These are phyloP conservation scores for Littorina saxatilis DNA, from an alignment of 1,140 invertebrate species.

Conservation along the genomic window DNA sequence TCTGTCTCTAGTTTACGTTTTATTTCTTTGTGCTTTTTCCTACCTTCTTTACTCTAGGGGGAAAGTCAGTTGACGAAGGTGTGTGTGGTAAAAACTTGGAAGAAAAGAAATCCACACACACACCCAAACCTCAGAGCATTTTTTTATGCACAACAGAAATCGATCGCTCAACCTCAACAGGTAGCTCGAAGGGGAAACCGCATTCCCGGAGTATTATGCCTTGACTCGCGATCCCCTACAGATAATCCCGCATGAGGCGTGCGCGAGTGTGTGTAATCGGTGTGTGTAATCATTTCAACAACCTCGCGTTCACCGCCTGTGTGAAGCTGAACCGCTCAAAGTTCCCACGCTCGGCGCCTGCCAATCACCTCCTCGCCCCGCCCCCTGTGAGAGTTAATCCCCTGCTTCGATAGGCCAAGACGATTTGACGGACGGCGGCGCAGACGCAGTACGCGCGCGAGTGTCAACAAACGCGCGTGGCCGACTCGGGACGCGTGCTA, in stretches of 20 bases:
- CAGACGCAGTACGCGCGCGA: not conserved
- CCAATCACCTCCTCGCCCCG: not conserved
- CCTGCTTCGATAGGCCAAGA: not conserved
- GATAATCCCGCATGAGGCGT: not conserved
- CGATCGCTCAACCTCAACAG: no score
- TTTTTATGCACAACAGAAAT: no score
- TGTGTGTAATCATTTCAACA: conserved; percentile 4
- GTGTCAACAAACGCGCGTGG: conserved; percentile 9
- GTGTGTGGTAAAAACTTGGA: no score
- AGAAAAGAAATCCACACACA: no score
- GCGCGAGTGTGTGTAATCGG: conserved; percentile 12
- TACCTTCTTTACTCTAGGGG: no score
- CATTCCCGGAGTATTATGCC: no score
- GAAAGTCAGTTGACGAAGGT: no score
- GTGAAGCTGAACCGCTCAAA: not conserved
- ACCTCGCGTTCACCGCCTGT: not conserved
- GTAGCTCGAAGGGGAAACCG: no score
- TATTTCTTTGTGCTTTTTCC: no score
- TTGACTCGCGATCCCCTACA: no score
- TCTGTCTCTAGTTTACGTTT: no score
- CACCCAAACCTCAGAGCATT: no score
- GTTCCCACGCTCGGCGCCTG: not conserved
- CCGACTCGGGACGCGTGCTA: not conserved
- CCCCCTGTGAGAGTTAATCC: not conserved
- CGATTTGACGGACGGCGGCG: not conserved